Conservation (phyloP, 2,888 invertebrate species). For the Pheosia tremula region DNA sequence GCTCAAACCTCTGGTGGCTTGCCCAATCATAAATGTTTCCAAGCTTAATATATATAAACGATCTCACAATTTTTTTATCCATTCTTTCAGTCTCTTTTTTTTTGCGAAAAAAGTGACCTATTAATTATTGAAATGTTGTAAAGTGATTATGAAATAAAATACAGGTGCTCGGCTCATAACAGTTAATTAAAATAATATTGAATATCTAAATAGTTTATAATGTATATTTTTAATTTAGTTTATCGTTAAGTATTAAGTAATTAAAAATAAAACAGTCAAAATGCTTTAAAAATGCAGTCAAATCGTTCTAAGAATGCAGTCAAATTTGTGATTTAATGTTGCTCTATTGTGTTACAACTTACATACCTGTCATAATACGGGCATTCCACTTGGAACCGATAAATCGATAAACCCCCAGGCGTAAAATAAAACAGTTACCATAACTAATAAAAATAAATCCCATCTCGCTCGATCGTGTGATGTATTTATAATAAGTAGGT, state of each 20-base stretch:
- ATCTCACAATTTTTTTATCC: not conserved
- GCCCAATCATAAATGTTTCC: no score
- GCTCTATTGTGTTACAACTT: not conserved
- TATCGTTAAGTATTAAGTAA: not conserved
- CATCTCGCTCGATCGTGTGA: no score
- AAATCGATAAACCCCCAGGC: no score
- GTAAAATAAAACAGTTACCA: no score
- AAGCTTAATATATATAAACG: no score
- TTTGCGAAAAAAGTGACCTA: not conserved
- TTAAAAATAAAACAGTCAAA: not conserved
- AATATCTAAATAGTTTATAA: not conserved
- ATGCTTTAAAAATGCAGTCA: constrained; percentile 1
- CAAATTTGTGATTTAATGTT: not conserved
- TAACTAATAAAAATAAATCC: no score
- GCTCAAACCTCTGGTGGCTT: no score
- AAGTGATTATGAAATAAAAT: not conserved
- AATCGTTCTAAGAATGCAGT: not conserved
- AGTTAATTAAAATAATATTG: not conserved
- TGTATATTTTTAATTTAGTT: not conserved
- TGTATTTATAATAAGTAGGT: no score
- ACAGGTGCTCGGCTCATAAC: not conserved
- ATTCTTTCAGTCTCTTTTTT: not conserved
- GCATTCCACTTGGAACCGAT: no score
- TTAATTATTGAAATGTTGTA: not conserved
- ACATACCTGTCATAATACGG: no score